Conservation (phyloP, 2,797 vertebrate genomes). For the Natrix natrix region DNA sequence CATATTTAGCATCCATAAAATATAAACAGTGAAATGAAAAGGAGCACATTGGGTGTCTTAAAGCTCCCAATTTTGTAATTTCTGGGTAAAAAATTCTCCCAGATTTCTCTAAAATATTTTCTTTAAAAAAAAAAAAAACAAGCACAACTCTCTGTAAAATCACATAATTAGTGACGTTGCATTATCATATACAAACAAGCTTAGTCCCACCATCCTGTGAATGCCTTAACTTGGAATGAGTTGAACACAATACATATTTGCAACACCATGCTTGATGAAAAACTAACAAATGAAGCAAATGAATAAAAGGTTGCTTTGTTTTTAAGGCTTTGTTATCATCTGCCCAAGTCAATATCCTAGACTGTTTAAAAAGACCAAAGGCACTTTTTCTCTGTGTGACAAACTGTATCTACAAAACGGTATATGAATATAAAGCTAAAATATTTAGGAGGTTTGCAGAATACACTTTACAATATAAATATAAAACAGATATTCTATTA, state of each 20-base stretch:
- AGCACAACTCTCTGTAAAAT: background rate
- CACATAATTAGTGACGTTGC: constrained; percentile 4
- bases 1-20: constrained; percentile 15
- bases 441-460: constrained; percentile 56
- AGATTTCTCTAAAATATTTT: background rate
- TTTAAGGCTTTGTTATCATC: constrained; percentile 44
- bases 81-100: constrained; percentile 31
- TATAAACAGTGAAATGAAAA: background rate
- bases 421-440: constrained; percentile 53
- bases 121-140: background rate
- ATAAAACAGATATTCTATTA: constrained; percentile 47
- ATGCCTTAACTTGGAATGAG: constrained; percentile 34
- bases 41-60: constrained; percentile 2
- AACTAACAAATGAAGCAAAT: background rate
- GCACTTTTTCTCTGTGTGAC: constrained; percentile 50
- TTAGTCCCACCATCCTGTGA: constrained; percentile 28
- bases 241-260: constrained; percentile 3
- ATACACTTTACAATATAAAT: constrained; percentile 62
- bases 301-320: background rate
- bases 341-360: constrained; percentile 17
- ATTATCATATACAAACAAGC: constrained; percentile 5
- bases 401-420: constrained; percentile 48
- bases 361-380: constrained; percentile 53
- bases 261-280: constrained; percentile 33
- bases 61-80: constrained; percentile 36